Percentiles rank a stretch among this genome's conserved stretches.
phyloP scores from a whole-genome alignment of 1,140 invertebrate species.

The Chlorops oryzae region DNA sequence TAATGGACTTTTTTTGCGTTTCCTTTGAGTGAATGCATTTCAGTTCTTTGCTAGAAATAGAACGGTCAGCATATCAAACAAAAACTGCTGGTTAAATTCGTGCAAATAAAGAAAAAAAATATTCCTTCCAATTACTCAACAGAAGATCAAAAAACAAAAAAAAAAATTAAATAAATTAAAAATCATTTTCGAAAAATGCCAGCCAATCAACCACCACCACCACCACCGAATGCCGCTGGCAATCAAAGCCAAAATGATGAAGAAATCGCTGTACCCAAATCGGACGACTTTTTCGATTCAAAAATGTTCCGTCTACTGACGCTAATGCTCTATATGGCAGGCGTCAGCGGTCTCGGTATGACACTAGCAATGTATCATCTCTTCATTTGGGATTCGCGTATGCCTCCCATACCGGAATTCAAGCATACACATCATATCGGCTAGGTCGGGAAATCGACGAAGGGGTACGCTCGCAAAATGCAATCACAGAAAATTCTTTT shows the following conservation, averaged over 20 bases:
- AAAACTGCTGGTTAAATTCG: too few relatives aligned
- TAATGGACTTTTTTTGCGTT: too few relatives aligned
- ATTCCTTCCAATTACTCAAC: too few relatives aligned
- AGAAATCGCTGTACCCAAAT: slow-evolving; percentile 36
- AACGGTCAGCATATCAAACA: too few relatives aligned
- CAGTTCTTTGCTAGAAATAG: too few relatives aligned
- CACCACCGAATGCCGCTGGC: not conserved
- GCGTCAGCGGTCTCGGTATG: slow-evolving; percentile 37
- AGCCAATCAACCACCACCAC: not conserved
- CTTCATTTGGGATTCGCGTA: slow-evolving; percentile 43
- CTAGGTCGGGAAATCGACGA: slow-evolving; percentile 15
- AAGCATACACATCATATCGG: slow-evolving; percentile 45
- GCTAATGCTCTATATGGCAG: slow-evolving; percentile 37
- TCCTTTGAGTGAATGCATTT: too few relatives aligned
- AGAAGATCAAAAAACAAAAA: too few relatives aligned
- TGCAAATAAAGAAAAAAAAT: too few relatives aligned
- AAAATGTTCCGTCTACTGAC: slow-evolving; percentile 38
- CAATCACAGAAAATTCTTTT: slow-evolving; percentile 3
- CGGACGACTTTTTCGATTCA: slow-evolving; percentile 40
- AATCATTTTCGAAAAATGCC: not conserved
- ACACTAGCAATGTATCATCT: slow-evolving; percentile 40
- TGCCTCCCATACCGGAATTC: slow-evolving; percentile 42
- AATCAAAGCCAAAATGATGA: slow-evolving; percentile 26
- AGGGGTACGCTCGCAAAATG: not conserved
- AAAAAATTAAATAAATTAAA: too few relatives aligned